Percentiles rank a stretch among this genome's conserved stretches.
phyloP scores from a whole-genome alignment of 2,888 invertebrate species.

The Formica aserva region DNA sequence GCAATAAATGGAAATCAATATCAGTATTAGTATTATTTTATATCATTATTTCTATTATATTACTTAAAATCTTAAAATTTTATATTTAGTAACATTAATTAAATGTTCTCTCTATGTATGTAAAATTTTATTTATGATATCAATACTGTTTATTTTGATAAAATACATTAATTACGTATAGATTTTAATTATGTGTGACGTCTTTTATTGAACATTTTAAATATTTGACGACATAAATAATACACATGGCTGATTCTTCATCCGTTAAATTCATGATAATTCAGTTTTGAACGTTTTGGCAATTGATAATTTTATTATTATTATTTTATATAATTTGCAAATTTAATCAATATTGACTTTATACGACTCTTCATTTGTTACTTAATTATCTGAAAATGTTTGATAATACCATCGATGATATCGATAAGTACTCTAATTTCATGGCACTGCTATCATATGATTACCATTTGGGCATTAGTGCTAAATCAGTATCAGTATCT shows the following conservation, averaged over 20 bases:
- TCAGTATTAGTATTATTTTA: neutral
- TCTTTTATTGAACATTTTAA: slow-evolving; percentile 11
- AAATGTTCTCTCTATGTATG: neutral
- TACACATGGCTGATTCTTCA: neutral
- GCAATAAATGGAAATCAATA: neutral
- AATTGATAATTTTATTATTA: slow-evolving; percentile 18
- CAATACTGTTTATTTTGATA: neutral
- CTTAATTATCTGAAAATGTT: slow-evolving; percentile 21
- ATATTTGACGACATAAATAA: neutral
- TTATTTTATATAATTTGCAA: slow-evolving; percentile 5
- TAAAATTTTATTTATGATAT: slow-evolving; percentile 9
- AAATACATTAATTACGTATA: slow-evolving; percentile 30
- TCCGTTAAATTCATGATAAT: slow-evolving; percentile 27
- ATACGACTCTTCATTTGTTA: slow-evolving; percentile 5
- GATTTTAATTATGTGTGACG: neutral
- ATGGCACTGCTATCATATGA: slow-evolving; percentile 19
- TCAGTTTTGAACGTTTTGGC: neutral
- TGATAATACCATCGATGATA: slow-evolving; percentile 6
- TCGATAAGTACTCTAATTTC: slow-evolving; percentile 7
- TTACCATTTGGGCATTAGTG: slow-evolving; percentile 21
- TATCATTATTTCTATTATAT: neutral
- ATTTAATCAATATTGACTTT: slow-evolving; percentile 18
- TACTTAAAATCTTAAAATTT: neutral
- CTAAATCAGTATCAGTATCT: slow-evolving; percentile 29
- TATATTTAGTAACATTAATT: neutral